Evolutionary conservation across 2,888 invertebrate species (phyloP), one percentile per base, ranked within the genome.

Genomic region (Gymnoscelis rufifasciata): DNA sequence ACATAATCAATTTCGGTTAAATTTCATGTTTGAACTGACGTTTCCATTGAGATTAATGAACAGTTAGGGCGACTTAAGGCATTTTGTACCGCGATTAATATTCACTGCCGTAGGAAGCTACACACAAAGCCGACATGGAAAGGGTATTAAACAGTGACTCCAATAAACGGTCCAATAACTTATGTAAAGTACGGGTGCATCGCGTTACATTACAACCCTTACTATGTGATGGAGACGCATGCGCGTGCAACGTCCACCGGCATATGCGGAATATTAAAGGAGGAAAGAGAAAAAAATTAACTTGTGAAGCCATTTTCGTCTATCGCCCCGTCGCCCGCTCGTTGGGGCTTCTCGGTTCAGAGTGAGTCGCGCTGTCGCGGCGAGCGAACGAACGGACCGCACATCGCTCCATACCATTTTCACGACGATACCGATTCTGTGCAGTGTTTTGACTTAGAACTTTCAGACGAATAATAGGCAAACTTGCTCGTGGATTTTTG

Each of bases 241-340:
- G 88, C 88, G 87, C 82, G 74, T 82, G 83, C 82, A 81, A 66
- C 72, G 76, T 50, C 71, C 73, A 66, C 73, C 77, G 80, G 82
- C 87, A 87, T 88, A 88, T 88, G 87, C 88, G 87, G 83, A 84
- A 83, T 86, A 87, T 87, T 87, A 87, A 84, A 87, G 88, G 78
- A 88, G 82, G 88, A 88, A 88, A 88, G 88, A 88, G 88, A 88
- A 87, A 88, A 86, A 88, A 87, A 86, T 86, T 86, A 80, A 87
- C 83, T 88, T 83, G 87, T 87, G 87, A 87, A 88, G 87, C 88
- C 88, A 87, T 88, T 88, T 88, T 86, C 86, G 87, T 87, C 82
- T 83, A 82, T 82, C 81, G 76, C 75, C 83, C 80, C 84, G 81
- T 78, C 81, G 73, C 78, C 41, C 76, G 78, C 76, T 73, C 62